A percentile compares a stretch with the other conserved stretches of the same genome.
These are phyloP conservation scores for Sympetrum striolatum DNA, from an alignment of 2,888 invertebrate species.

Conservation along the genomic window DNA sequence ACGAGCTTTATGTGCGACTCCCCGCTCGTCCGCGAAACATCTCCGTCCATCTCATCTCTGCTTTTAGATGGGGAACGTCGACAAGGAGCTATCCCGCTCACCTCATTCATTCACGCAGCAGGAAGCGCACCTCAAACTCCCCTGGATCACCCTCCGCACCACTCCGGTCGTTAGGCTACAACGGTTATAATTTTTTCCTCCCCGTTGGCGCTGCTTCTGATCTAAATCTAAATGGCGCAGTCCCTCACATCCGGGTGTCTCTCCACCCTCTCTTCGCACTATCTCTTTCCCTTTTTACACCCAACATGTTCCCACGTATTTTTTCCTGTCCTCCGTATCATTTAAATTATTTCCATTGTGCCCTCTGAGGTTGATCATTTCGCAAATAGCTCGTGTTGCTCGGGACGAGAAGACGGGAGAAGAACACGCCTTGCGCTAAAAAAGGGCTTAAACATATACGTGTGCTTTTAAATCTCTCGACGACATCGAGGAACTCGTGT, in stretches of 20 bases:
- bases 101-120: conserved; percentile 26
- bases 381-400: background rate
- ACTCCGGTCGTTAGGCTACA: conserved; percentile 35
- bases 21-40: background rate
- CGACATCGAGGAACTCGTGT: background rate
- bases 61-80: conserved; percentile 1
- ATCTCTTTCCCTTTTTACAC: background rate
- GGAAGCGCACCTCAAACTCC: conserved; percentile 11
- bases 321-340: no score
- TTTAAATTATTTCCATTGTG: no score
- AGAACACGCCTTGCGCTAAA: background rate
- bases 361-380: background rate
- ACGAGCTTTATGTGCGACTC: background rate
- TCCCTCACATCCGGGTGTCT: conserved; percentile 34
- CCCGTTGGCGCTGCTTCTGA: conserved; percentile 9
- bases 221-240: conserved; percentile 36
- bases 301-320: conserved; percentile 7
- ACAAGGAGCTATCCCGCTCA: background rate
- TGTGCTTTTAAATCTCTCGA: background rate
- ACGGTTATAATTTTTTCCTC: conserved; percentile 37
- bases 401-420: background rate
- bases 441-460: background rate
- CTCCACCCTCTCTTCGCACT: background rate
- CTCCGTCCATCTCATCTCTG: background rate
- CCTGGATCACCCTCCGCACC: background rate